Evolutionary conservation across 1,140 invertebrate species (phyloP).

Genomic region (Orussus abietinus): DNA sequence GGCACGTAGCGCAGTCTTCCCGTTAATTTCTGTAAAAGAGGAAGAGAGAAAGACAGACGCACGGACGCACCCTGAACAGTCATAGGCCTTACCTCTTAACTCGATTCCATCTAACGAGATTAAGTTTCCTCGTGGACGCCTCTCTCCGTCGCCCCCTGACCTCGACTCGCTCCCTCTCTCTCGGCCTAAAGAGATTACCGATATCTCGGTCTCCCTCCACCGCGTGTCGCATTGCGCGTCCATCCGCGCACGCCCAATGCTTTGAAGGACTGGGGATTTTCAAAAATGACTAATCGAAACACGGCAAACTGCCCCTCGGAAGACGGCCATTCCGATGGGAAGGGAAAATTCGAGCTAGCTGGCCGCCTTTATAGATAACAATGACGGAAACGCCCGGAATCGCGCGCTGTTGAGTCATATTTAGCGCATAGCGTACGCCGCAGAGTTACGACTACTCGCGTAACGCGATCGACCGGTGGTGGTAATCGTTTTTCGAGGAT

Average conservation of each 20-base stretch:
- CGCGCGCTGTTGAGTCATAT: conserved; percentile 8
- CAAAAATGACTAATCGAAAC: not conserved
- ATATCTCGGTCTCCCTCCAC: conserved; percentile 26
- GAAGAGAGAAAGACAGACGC: not conserved
- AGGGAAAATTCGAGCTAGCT: no score
- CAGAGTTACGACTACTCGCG: conserved; percentile 9
- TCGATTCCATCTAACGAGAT: conserved; percentile 17
- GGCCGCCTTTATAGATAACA: no score
- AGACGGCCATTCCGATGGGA: no score
- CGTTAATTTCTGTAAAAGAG: not conserved
- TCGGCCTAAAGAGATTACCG: conserved; percentile 26
- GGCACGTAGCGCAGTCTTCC: not conserved
- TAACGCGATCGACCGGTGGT: conserved; percentile 17
- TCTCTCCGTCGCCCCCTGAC: conserved; percentile 17
- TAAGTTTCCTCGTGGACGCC: conserved; percentile 14
- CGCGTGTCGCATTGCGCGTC: conserved; percentile 43
- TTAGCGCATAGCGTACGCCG: conserved; percentile 16
- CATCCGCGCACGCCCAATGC: conserved; percentile 35
- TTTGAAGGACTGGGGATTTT: conserved; percentile 16
- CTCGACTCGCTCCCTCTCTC: not conserved
- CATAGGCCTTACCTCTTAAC: conserved; percentile 15
- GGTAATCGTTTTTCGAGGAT: conserved; percentile 9
- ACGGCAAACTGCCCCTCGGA: not conserved
- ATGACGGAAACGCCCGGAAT: no score
- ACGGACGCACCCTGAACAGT: conserved; percentile 2